Base-by-base conservation (phyloP, 2,113 vertebrate genomes). In the Parotia lawesii region DNA sequence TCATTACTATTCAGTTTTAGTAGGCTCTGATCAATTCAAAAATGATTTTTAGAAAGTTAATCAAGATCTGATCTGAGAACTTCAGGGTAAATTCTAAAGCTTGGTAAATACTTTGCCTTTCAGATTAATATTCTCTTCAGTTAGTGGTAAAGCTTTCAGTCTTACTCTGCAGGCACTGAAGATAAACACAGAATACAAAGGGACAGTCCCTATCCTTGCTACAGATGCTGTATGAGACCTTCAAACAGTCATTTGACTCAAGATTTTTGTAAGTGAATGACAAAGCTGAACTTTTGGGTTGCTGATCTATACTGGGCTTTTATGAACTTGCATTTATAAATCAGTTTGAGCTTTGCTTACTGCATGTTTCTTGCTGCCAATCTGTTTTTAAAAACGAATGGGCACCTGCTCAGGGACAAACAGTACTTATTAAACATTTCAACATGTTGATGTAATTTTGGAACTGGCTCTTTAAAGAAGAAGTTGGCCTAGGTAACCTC, bases 11-110 rank as follows among this genome's bases (percentile, higher is more conserved):
- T 95, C 51, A 24, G 44, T 85, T 87, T 77, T 37, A 42, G 21
- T 73, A 71, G 31, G 28, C 50, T 74, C 27, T 65, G 61, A 92
- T 73, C 37, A 80, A 77, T 86, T 66, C 9, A 61, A 57, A 87
- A 66, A 92, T 87, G 28, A 57, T 90, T 94, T 95, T 96, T 42
- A 78, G 93, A 67, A 87, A 51, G 47, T 37, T 75, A 71, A 79
- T 81, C 16, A 72, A 75, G 20, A 58, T 79, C 28, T 54, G 22
- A 71, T 75, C 87, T 50, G 8, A 50, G 56, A 77, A 65, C 21
- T 77, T 66, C 35, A 27, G 24, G 61, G 31, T 29, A 73, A 76
- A 76, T 56, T 81, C 44, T 42, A 61, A 77, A 79, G 6, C 31
- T 71, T 65, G 24, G 8, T 29, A 64, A 56, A 81, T 40, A 48